Evolutionary conservation across 1,140 invertebrate genomes (phyloP).

Genomic region (Drosophila sp.): DNA sequence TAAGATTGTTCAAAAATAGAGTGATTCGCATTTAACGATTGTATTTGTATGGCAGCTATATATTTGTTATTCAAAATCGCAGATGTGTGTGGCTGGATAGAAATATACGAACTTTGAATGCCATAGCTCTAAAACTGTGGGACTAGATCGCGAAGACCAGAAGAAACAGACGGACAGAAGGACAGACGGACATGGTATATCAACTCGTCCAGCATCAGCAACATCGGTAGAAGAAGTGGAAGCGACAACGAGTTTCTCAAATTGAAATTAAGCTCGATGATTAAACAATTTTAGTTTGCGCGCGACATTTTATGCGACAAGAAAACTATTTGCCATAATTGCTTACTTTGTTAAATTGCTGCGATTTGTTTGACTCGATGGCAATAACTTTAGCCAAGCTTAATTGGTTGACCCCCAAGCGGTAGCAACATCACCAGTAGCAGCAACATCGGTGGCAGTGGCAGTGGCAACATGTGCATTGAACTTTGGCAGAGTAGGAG

Average conservation of each 20-base stretch:
- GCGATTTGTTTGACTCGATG: slow-evolving; percentile 56
- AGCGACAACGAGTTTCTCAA: slow-evolving; percentile 62
- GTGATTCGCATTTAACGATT: no score
- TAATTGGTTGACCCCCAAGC: slow-evolving; percentile 61
- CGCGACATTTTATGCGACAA: slow-evolving; percentile 54
- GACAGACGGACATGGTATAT: no score
- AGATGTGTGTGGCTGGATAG: no score
- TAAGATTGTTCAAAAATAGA: no score
- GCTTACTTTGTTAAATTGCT: slow-evolving; percentile 69
- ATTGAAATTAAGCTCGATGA: slow-evolving; percentile 72
- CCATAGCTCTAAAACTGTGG: no score
- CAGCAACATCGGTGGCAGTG: slow-evolving; percentile 10
- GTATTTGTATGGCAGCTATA: no score
- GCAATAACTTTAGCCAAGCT: slow-evolving; percentile 61
- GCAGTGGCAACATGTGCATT: slow-evolving; percentile 48
- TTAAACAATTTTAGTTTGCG: slow-evolving; percentile 71
- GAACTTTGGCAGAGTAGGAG: slow-evolving; percentile 39
- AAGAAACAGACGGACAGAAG: no score
- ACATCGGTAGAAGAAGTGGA: no score
- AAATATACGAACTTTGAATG: no score
- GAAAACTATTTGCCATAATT: slow-evolving; percentile 69
- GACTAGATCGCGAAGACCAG: no score
- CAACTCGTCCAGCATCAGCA: no score
- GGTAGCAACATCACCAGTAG: not conserved
- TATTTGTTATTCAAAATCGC: no score